Percentiles rank a stretch among this genome's conserved stretches.
Conservation (phyloP, 2,797 vertebrate genomes). For the Myotis vivesi region DNA sequence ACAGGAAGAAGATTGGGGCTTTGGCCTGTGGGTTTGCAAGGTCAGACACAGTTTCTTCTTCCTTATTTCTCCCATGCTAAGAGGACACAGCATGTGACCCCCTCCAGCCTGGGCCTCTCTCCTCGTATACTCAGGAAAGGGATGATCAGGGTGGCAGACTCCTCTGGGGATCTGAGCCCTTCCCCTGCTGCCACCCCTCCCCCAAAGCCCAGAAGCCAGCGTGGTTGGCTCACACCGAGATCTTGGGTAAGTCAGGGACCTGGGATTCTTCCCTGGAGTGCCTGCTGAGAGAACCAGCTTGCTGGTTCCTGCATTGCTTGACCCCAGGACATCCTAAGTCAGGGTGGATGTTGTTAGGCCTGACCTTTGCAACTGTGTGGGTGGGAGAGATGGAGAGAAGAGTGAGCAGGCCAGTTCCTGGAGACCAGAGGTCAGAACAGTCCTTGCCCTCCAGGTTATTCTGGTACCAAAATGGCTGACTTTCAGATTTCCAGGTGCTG, state of each 20-base stretch:
- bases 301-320: constrained; percentile 39
- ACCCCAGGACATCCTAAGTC: constrained; percentile 66
- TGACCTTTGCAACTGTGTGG: constrained; percentile 38
- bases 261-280: not conserved
- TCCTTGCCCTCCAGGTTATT: constrained; percentile 31
- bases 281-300: constrained; percentile 3
- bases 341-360: constrained; percentile 33
- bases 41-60: not conserved
- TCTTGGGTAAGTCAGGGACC: not conserved
- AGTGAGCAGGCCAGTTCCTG: not conserved
- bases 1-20: not conserved
- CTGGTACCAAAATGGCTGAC: not conserved
- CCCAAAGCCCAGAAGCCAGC: not conserved
- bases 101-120: not conserved
- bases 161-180: not conserved
- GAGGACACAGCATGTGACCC: not conserved
- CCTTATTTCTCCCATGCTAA: not conserved
- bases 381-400: not conserved
- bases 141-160: not conserved
- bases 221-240: not conserved
- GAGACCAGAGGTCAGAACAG: constrained; percentile 32
- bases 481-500: constrained; percentile 32
- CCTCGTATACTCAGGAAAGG: not conserved
- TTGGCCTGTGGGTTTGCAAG: not conserved
- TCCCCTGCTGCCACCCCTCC: not conserved